Percentiles rank a stretch among this genome's conserved stretches.
Conservation (phyloP, 2,888 invertebrate genomes). For the Diarsia brunnea region DNA sequence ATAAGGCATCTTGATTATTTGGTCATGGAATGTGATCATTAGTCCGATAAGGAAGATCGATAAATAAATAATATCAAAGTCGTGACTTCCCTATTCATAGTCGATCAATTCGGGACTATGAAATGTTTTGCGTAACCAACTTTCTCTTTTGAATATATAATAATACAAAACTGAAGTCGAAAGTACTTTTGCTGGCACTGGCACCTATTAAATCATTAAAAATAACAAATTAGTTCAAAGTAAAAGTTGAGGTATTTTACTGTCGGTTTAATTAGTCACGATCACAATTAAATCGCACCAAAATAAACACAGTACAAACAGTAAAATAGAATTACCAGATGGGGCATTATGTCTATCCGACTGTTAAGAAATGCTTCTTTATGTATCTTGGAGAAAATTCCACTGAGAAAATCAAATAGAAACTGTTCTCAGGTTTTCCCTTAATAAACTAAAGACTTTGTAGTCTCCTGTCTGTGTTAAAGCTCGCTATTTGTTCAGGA, state of each 20-base stretch:
- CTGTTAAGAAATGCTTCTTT: constrained; percentile 52
- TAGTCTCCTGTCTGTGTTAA: constrained; percentile 33
- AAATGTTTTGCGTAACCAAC: constrained; percentile 66
- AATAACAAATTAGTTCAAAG: constrained; percentile 15
- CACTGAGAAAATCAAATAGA: constrained; percentile 57
- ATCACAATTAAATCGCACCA: background rate
- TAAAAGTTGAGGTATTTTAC: constrained; percentile 1
- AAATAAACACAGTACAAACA: constrained; percentile 5
- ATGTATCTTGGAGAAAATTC: constrained; percentile 53
- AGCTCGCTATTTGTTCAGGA: constrained; percentile 47
- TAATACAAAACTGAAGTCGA: constrained; percentile 53
- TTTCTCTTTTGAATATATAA: constrained; percentile 66
- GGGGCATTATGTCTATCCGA: constrained; percentile 25
- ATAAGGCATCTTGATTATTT: constrained; percentile 15
- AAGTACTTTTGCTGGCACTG: constrained; percentile 43
- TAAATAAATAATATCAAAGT: constrained; percentile 50
- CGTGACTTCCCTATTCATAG: constrained; percentile 60
- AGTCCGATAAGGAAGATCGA: constrained; percentile 40
- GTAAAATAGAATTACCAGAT: background rate
- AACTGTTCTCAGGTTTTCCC: constrained; percentile 52
- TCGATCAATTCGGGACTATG: constrained; percentile 60
- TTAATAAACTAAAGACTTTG: constrained; percentile 61
- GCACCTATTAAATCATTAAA: constrained; percentile 32
- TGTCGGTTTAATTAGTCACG: constrained; percentile 16
- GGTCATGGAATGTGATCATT: constrained; percentile 39